phyloP scores from a whole-genome alignment of 2,113 vertebrate species.

The Syngnathus typhle region DNA sequence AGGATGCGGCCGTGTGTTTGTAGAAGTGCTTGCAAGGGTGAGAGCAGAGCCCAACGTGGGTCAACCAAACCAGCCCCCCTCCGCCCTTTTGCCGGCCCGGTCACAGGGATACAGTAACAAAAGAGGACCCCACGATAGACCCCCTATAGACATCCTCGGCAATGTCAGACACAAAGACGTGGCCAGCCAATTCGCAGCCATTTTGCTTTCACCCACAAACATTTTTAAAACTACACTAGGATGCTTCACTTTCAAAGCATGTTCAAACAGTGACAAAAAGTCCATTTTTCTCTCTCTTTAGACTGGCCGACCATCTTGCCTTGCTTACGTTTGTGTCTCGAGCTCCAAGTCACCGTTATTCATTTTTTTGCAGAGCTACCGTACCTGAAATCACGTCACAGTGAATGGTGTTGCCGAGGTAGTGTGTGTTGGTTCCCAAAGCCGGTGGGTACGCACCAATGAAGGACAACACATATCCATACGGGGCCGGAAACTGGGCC shows the following conservation, averaged over 20 bases:
- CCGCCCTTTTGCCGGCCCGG: conserved; percentile 5
- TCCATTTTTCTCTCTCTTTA: not conserved
- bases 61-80: conserved; percentile 47
- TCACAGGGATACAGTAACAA: conserved; percentile 69
- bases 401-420: conserved; percentile 67
- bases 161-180: conserved; percentile 65
- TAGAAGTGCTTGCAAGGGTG: conserved; percentile 68
- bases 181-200: conserved; percentile 51
- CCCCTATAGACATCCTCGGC: conserved; percentile 44
- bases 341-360: conserved; percentile 47
- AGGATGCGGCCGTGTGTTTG: conserved; percentile 55
- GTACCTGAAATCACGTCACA: conserved; percentile 68
- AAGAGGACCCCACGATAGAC: conserved; percentile 48
- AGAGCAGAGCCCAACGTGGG: conserved; percentile 63
- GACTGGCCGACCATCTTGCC: not conserved
- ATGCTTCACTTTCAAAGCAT: not conserved
- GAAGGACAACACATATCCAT: conserved; percentile 47
- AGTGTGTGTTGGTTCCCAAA: conserved; percentile 54
- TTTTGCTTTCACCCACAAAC: conserved; percentile 16
- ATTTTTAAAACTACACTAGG: conserved; percentile 6
- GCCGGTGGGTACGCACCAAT: conserved; percentile 62
- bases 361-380: conserved; percentile 46
- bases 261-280: not conserved
- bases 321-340: conserved; percentile 36
- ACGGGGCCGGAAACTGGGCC: conserved; percentile 46